phyloP scores from a whole-genome alignment of 2,113 vertebrate genomes.

The Gorsachius goisagi region DNA sequence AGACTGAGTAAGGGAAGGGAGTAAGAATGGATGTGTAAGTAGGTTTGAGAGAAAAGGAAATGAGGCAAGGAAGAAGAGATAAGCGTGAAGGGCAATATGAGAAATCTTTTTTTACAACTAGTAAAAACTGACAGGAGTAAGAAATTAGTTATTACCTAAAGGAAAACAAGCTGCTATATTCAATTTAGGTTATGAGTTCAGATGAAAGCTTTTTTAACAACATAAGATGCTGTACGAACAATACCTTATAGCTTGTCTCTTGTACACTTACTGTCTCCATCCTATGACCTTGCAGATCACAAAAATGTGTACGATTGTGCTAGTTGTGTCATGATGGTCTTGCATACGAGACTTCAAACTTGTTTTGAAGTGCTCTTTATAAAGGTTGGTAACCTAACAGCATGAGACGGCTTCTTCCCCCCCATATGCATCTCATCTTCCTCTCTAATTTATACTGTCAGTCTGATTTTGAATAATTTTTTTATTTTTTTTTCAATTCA shows the following conservation, averaged over 20 bases:
- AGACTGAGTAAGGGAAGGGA: background rate
- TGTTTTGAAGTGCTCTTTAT: background rate
- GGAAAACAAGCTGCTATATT: background rate
- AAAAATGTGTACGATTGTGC: background rate
- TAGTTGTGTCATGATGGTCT: background rate
- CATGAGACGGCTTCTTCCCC: background rate
- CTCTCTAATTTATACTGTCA: background rate
- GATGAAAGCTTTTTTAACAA: background rate
- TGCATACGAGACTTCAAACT: background rate
- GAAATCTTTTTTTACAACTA: background rate
- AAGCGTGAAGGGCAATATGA: background rate
- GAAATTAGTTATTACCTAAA: background rate
- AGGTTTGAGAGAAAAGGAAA: background rate
- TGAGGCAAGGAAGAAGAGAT: background rate
- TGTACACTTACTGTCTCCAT: background rate
- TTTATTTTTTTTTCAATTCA: background rate
- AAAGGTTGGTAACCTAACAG: background rate
- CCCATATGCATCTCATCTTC: background rate
- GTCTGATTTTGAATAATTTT: background rate
- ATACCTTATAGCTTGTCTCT: background rate
- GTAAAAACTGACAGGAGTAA: background rate
- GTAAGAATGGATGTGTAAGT: background rate
- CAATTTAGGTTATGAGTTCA: background rate
- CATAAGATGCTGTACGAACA: background rate
- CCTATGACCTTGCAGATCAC: background rate